phyloP scores from a whole-genome alignment of 2,797 vertebrate species.

The Hyperoplus lanceolatus region DNA sequence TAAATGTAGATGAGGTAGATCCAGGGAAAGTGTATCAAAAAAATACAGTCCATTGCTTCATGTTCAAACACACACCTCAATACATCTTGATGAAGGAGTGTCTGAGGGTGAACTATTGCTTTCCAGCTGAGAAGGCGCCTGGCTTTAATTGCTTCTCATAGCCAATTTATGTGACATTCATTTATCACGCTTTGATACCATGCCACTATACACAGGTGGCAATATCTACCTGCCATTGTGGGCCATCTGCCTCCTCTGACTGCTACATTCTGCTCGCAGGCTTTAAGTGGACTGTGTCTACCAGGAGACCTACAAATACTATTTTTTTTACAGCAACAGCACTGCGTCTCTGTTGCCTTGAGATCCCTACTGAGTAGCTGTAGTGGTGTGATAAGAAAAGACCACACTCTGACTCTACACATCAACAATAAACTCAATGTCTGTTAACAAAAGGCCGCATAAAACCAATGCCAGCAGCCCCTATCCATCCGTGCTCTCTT shows the following conservation, averaged over 20 bases:
- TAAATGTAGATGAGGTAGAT: conserved; percentile 6
- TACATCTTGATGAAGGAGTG: not conserved
- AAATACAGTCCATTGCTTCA: not conserved
- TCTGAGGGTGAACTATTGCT: conserved; percentile 1
- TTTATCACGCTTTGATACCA: conserved; percentile 44
- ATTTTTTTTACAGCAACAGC: conserved; percentile 32
- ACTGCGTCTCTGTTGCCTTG: conserved; percentile 48
- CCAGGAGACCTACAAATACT: conserved; percentile 36
- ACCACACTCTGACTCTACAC: conserved; percentile 52
- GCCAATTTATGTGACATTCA: conserved; percentile 26
- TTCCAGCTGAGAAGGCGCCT: conserved; percentile 1
- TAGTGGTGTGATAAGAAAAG: conserved; percentile 57
- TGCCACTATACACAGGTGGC: conserved; percentile 35
- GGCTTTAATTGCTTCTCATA: conserved; percentile 19
- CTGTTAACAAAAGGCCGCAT: conserved; percentile 65
- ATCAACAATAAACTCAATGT: conserved; percentile 73
- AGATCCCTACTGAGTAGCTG: conserved; percentile 62
- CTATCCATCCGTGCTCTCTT: conserved; percentile 58
- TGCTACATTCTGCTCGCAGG: conserved; percentile 23
- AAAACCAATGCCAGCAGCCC: conserved; percentile 45
- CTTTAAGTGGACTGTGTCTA: conserved; percentile 33
- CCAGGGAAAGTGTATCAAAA: conserved; percentile 4
- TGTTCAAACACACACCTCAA: not conserved
- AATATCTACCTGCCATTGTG: conserved; percentile 43
- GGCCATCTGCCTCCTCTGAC: conserved; percentile 42